Base-by-base conservation (phyloP, 2,888 invertebrate genomes). In the Oscheius sp. region DNA sequence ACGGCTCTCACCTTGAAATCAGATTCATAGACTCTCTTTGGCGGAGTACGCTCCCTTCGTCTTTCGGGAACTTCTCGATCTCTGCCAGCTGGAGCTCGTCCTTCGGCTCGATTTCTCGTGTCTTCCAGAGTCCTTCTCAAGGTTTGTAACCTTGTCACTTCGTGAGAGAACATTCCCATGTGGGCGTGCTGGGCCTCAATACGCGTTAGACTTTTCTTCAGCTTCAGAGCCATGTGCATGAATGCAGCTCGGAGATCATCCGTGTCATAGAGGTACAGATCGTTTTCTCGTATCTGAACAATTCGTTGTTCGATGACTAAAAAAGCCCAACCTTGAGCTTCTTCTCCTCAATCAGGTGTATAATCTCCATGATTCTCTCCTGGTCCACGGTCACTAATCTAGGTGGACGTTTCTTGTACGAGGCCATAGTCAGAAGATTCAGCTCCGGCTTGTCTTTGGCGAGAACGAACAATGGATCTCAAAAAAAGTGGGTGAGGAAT, bases 391-490 rank as follows among this genome's bases (percentile, higher is more conserved):
- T 81, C 1, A 84, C 82, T 65, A 82, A 68, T 35, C 80, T 62
- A 1, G 81, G 84, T 0, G 80, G 65, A 2, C 55, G 55, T 71
- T 82, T 82, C 3, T 73, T 70, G 35, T 73, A 70, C 5, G 35
- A 73, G 11, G 79, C 79, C 4, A 73, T 68, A 9, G 73, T 71
- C 65, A 78, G 35, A 7, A 79, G 74, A 33, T 81, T 79, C 5
- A 73, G 65, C 55, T 84, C 76, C 2, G 73, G 68, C 33, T 68
- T 77, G 59, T 77, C 75, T 65, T 82, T 86, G 0, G 82, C 82
- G 51, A 85, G 74, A 35, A 88, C 65, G 47, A 87, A 74, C 2
- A 86, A 75, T 0, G 87, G 85, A 74, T 86, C 86, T 87, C 70
- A 29, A 84, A 78, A 37, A 7, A 0, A 33, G 3, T 13, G 9